phyloP scores from a whole-genome alignment of 2,113 vertebrate genomes.

The Athene noctua region DNA sequence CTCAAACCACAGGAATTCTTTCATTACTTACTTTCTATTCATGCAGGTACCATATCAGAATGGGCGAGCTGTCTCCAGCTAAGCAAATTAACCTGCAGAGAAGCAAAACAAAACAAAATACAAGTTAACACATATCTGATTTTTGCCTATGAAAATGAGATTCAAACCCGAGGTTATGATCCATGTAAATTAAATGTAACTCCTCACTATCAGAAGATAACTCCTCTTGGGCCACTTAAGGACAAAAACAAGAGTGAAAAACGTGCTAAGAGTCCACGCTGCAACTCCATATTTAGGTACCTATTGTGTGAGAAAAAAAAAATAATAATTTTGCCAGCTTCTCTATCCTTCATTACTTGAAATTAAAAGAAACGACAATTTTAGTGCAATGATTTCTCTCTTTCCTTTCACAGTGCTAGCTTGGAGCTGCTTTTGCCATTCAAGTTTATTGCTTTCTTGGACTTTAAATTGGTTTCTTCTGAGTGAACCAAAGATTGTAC shows the following conservation, averaged over 20 bases:
- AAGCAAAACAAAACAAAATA: not conserved
- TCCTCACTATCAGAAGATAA: not conserved
- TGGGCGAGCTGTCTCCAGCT: not conserved
- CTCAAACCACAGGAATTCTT: slow-evolving; percentile 19
- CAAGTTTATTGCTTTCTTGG: slow-evolving; percentile 26
- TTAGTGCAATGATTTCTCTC: slow-evolving; percentile 11
- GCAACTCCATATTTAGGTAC: not conserved
- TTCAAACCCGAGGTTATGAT: not conserved
- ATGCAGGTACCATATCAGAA: not conserved
- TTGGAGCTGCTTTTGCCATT: slow-evolving; percentile 18
- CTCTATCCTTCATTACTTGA: slow-evolving; percentile 1
- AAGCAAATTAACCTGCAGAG: not conserved
- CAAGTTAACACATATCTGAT: not conserved
- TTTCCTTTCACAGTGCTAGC: not conserved
- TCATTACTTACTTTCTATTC: not conserved
- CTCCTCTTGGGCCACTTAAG: not conserved
- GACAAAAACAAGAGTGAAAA: not conserved
- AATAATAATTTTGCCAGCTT: not conserved
- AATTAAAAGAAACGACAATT: slow-evolving; percentile 44
- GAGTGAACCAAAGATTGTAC: not conserved
- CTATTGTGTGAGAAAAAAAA: slow-evolving; percentile 36
- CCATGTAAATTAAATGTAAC: not conserved
- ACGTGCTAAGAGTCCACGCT: not conserved
- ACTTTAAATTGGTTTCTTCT: slow-evolving; percentile 4
- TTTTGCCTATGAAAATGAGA: not conserved